phyloP scores from a whole-genome alignment of 2,797 vertebrate genomes.

The Sebastes cheni region DNA sequence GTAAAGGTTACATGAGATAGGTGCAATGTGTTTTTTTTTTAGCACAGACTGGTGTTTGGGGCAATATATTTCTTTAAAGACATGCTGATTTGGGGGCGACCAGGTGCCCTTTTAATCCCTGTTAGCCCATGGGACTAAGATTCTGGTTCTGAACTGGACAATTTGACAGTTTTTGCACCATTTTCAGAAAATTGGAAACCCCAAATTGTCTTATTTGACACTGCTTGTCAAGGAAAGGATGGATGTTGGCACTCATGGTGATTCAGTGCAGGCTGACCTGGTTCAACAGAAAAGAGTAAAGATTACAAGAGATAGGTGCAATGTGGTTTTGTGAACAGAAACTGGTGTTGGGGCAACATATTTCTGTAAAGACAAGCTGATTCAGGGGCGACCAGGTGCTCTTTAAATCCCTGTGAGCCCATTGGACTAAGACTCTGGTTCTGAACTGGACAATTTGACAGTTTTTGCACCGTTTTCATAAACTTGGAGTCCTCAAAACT shows the following conservation, averaged over 20 bases:
- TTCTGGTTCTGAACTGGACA: background rate
- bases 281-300: background rate
- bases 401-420: too few relatives aligned
- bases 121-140: background rate
- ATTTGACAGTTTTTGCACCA: background rate
- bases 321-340: background rate
- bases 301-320: background rate
- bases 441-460: background rate
- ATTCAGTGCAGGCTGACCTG: background rate
- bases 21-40: background rate
- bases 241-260: background rate
- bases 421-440: background rate
- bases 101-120: background rate
- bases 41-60: background rate
- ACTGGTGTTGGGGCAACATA: background rate
- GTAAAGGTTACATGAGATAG: background rate
- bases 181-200: too few relatives aligned
- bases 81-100: background rate
- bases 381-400: background rate
- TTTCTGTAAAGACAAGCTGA: background rate
- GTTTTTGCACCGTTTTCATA: background rate
- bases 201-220: background rate
- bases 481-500: too few relatives aligned
- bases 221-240: background rate
- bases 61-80: background rate